phyloP scores from a whole-genome alignment of 2,113 vertebrate species.

The Tichodroma muraria region DNA sequence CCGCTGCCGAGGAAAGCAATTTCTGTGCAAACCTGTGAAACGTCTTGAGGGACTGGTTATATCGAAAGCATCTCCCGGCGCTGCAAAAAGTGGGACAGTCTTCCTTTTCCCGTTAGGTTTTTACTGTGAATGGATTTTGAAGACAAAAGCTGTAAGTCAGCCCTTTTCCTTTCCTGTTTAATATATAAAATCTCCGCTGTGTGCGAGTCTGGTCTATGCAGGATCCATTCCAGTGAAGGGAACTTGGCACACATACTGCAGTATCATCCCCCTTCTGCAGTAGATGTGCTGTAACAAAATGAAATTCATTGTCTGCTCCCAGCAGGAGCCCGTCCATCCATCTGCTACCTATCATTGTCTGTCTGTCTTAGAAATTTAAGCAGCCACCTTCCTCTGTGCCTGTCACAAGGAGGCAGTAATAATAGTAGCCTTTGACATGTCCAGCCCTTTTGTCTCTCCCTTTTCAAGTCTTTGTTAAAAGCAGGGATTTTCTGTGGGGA shows the following conservation, averaged over 20 bases:
- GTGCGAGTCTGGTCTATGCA: not conserved
- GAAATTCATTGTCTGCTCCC: constrained; percentile 43
- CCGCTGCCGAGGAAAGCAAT: not conserved
- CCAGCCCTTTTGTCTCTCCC: not conserved
- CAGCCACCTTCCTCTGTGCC: not conserved
- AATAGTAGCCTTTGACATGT: constrained; percentile 3
- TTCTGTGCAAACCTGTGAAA: not conserved
- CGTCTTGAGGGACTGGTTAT: not conserved
- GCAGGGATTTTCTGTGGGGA: not conserved
- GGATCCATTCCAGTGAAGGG: not conserved
- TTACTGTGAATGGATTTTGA: constrained; percentile 23
- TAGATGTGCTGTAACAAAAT: constrained; percentile 30
- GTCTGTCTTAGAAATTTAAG: constrained; percentile 31
- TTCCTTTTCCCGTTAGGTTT: constrained; percentile 7
- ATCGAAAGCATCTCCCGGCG: not conserved
- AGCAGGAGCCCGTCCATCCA: constrained; percentile 17
- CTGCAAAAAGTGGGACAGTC: constrained; percentile 26
- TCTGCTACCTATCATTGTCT: constrained; percentile 37
- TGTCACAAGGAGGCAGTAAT: not conserved
- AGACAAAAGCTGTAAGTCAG: constrained; percentile 49
- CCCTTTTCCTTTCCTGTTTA: constrained; percentile 16
- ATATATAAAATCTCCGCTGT: constrained; percentile 1
- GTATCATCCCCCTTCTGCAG: constrained; percentile 33
- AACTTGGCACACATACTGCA: constrained; percentile 39
- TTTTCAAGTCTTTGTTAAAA: not conserved